Percentiles rank a stretch among this genome's conserved stretches.
Conservation (phyloP, 2,797 vertebrate species). For the Argentina silus region DNA sequence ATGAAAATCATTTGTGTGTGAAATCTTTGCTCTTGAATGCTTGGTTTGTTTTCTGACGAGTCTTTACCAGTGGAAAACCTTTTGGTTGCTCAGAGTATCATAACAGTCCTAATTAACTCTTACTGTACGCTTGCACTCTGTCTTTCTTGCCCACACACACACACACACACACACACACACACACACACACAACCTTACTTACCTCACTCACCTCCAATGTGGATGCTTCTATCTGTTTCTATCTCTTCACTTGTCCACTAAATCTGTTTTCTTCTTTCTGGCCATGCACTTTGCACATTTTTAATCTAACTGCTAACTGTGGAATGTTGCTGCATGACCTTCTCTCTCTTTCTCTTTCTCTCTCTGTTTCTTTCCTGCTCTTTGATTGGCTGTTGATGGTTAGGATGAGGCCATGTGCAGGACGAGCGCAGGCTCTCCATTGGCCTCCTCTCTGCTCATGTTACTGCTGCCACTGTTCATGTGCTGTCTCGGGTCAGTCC, state of each 20-base stretch:
- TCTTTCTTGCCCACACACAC: constrained; percentile 15
- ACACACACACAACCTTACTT: constrained; percentile 25
- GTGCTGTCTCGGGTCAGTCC: constrained; percentile 94
- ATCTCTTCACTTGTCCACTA: constrained; percentile 12
- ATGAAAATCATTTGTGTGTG: constrained; percentile 61
- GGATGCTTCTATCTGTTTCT: constrained; percentile 53
- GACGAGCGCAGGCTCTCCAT: constrained; percentile 88
- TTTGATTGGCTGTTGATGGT: constrained; percentile 82
- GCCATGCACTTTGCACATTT: constrained; percentile 55
- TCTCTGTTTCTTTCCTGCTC: constrained; percentile 70
- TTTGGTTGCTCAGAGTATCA: constrained; percentile 19
- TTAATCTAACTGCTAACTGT: constrained; percentile 65
- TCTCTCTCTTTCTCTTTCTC: constrained; percentile 76
- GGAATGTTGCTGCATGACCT: constrained; percentile 77
- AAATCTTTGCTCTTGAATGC: constrained; percentile 53
- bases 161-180: constrained; percentile 9
- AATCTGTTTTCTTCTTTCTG: constrained; percentile 35
- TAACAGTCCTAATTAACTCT: constrained; percentile 37
- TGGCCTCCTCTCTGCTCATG: constrained; percentile 90
- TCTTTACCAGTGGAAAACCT: constrained; percentile 49
- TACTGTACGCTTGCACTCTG: constrained; percentile 28
- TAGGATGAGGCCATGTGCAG: constrained; percentile 94
- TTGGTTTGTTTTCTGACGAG: constrained; percentile 64
- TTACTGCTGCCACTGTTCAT: constrained; percentile 97
- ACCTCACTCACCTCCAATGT: constrained; percentile 63